These are phyloP conservation scores for Aepyceros melampus DNA, from an alignment of 2,113 vertebrate genomes.

Conservation along the genomic window DNA sequence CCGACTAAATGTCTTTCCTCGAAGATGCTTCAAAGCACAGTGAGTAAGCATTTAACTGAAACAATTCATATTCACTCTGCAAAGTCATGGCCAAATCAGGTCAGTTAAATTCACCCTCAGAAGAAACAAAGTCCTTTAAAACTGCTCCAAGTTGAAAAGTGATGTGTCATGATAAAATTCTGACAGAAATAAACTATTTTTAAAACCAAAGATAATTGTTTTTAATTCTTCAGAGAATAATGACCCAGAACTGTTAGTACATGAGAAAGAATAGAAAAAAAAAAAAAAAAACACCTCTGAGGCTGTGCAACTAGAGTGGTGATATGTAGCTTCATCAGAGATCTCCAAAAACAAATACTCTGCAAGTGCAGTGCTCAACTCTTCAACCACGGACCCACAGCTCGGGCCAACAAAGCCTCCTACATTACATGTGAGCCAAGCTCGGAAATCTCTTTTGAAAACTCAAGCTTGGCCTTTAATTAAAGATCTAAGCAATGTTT, in stretches of 20 bases:
- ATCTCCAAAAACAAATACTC: background rate
- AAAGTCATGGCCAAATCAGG: constrained; percentile 58
- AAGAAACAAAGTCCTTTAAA: constrained; percentile 63
- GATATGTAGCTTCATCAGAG: background rate
- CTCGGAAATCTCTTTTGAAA: constrained; percentile 31
- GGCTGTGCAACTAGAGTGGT: background rate
- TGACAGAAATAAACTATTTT: constrained; percentile 58
- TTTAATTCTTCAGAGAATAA: constrained; percentile 63
- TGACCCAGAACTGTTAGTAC: constrained; percentile 49
- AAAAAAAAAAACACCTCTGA: background rate
- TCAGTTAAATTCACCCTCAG: constrained; percentile 56
- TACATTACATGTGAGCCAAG: constrained; percentile 20
- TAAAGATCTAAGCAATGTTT: constrained; percentile 48
- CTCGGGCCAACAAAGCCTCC: background rate
- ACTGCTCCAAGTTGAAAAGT: constrained; percentile 29
- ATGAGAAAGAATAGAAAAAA: background rate
- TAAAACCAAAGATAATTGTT: constrained; percentile 62
- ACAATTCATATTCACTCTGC: constrained; percentile 63
- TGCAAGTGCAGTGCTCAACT: background rate
- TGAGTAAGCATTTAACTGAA: constrained; percentile 26
- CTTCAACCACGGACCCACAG: background rate
- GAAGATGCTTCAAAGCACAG: constrained; percentile 41
- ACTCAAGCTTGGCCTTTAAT: constrained; percentile 26
- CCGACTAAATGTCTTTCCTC: constrained; percentile 12
- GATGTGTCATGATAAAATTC: constrained; percentile 51